Percentiles rank a stretch among this genome's conserved stretches.
Conservation (phyloP, 1,140 invertebrate genomes). For the Stegodyphus mimosarum region DNA sequence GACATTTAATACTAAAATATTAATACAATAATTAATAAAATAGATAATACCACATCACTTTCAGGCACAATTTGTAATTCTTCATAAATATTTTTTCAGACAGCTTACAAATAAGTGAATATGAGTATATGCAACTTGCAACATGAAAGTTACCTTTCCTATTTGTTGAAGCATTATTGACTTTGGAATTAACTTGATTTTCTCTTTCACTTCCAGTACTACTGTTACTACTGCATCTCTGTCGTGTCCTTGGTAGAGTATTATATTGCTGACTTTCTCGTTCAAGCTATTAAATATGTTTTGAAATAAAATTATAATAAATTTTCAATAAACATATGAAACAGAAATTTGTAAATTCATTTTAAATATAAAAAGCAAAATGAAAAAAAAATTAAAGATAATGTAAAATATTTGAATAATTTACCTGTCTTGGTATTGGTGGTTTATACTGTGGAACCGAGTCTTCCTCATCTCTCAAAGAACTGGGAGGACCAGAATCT, state of each 20-base stretch:
- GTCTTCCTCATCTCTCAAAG: slow-evolving; percentile 21
- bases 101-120: too few relatives aligned
- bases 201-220: slow-evolving; percentile 47
- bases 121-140: too few relatives aligned
- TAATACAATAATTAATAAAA: too few relatives aligned
- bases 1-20: too few relatives aligned
- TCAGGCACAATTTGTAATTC: background rate
- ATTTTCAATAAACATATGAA: background rate
- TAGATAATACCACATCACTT: background rate
- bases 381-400: background rate
- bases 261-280: slow-evolving; percentile 33
- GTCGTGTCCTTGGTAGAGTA: slow-evolving; percentile 30
- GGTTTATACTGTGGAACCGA: slow-evolving; percentile 36
- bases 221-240: slow-evolving; percentile 27
- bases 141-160: slow-evolving; percentile 2
- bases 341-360: background rate
- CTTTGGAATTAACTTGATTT: slow-evolving; percentile 15
- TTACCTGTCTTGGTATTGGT: slow-evolving; percentile 40
- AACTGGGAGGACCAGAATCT: slow-evolving; percentile 46
- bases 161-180: background rate
- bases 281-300: background rate
- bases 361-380: background rate
- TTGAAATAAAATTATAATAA: background rate
- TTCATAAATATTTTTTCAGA: too few relatives aligned
- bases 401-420: background rate